These are phyloP conservation scores for Vidua chalybeata DNA, from an alignment of 2,113 vertebrate genomes.

Conservation along the genomic window DNA sequence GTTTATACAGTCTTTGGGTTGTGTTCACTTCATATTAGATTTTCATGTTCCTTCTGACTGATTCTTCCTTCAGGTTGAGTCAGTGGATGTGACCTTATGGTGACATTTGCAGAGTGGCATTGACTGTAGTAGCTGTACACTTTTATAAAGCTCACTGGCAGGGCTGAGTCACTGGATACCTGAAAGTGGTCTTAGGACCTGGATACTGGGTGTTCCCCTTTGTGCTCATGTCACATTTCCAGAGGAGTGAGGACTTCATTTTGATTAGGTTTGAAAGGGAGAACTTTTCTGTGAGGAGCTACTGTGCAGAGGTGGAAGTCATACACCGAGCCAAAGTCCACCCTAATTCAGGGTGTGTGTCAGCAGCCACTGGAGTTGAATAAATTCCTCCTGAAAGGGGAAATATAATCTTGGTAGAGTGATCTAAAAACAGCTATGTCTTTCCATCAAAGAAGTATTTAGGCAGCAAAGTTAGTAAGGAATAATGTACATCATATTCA, in stretches of 20 bases:
- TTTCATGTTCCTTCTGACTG: conserved; percentile 9
- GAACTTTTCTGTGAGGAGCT: not conserved
- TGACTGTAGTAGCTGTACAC: not conserved
- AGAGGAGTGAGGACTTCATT: not conserved
- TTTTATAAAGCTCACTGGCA: not conserved
- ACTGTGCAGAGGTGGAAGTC: not conserved
- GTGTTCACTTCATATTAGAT: conserved; percentile 17
- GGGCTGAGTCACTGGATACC: not conserved
- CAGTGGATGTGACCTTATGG: conserved; percentile 53
- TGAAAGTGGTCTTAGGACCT: not conserved
- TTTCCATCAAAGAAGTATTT: not conserved
- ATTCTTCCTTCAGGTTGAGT: conserved; percentile 44
- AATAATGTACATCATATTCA: not conserved
- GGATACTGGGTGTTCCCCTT: not conserved
- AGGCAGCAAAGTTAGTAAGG: not conserved
- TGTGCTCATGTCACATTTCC: not conserved
- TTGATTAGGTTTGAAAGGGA: not conserved
- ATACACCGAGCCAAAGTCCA: not conserved
- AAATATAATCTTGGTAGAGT: not conserved
- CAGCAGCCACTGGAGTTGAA: not conserved
- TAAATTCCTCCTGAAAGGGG: not conserved
- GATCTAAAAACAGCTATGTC: not conserved
- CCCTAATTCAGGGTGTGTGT: accelerated
- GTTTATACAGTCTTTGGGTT: conserved; percentile 2
- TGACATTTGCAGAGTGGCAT: conserved; percentile 64